Evolutionary conservation across 2,113 vertebrate species (phyloP), one percentile per base, ranked within the genome.

Genomic region (Leucoraja erinaceus): DNA sequence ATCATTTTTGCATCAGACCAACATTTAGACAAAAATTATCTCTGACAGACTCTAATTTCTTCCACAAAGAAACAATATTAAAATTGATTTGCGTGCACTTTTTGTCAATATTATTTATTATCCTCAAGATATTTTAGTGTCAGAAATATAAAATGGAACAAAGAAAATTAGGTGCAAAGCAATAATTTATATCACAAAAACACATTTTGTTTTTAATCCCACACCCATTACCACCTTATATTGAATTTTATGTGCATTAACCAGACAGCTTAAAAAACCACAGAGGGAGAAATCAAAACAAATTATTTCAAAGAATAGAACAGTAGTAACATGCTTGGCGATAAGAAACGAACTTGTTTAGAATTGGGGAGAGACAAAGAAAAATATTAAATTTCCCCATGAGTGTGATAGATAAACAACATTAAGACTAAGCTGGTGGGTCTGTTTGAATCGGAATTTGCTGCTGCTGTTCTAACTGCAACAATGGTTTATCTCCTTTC

Each of bases 21-120:
- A 18, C n/a, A 22, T 16, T 38, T 70, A 38, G 86, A 72, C 70
- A 91, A 91, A 91, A 91, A 91, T 72, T 54, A 91, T 91, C 68
- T 38, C 20, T 47, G 5, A 11, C 18, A 91, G 68, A 25, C 12
- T 72, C 47, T 74, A 72, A 91, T 54, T 72, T 74, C 31, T 28
- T 74, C 8, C 3, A 54, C 22, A 10, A 91, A 28, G 54, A 91
- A 74, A 28, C 11, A 33, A 0, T 54, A 91, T 91, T 72, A 91
- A 91, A 74, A 91, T 88, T 54, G 90, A 91, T 91, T 91, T 91
- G 54, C 68, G 47, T 33, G 20, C 54, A 47, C 25, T 20, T 14
- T 72, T 74, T 91, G 33, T 74, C 90, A 91, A 91, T 91, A 91
- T 70, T 91, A 33, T 91, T 91, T 68, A 74, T 74, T 91, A 91